phyloP scores from a whole-genome alignment of 1,140 invertebrate genomes.

The Dreissena rostriformis region DNA sequence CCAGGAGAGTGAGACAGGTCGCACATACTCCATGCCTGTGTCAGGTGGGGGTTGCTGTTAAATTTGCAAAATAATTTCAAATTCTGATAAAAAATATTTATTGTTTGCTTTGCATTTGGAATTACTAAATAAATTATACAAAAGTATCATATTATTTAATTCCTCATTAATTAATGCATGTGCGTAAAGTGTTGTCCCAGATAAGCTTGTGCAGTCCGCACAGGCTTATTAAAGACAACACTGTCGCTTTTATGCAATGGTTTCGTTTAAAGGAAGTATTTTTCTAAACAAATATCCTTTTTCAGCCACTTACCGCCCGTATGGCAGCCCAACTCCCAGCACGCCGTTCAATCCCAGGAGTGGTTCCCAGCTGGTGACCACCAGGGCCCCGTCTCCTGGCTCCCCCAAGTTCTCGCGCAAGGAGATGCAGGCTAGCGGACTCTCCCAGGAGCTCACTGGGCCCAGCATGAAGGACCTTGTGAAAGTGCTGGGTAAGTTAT shows the following conservation, averaged over 20 bases:
- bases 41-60: conserved; percentile 24
- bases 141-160: no score
- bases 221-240: no score
- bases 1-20: conserved; percentile 30
- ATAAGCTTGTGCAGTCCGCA: no score
- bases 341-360: conserved; percentile 48
- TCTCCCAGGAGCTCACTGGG: conserved; percentile 87
- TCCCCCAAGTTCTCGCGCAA: conserved; percentile 65
- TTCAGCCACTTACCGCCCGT: conserved; percentile 37
- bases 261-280: no score
- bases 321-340: conserved; percentile 41
- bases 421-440: conserved; percentile 68
- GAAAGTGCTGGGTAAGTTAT: conserved; percentile 86
- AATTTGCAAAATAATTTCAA: no score
- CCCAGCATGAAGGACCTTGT: conserved; percentile 91
- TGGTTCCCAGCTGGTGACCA: conserved; percentile 51
- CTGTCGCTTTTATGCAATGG: no score
- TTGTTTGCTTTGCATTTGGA: no score
- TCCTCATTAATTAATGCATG: no score
- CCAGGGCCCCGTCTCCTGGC: conserved; percentile 58
- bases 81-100: no score
- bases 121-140: no score
- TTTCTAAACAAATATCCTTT: no score
- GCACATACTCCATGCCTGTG: conserved; percentile 49
- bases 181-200: no score